Evolutionary conservation across 2,113 vertebrate genomes (phyloP).

Genomic region (Todiramphus saurophagus): DNA sequence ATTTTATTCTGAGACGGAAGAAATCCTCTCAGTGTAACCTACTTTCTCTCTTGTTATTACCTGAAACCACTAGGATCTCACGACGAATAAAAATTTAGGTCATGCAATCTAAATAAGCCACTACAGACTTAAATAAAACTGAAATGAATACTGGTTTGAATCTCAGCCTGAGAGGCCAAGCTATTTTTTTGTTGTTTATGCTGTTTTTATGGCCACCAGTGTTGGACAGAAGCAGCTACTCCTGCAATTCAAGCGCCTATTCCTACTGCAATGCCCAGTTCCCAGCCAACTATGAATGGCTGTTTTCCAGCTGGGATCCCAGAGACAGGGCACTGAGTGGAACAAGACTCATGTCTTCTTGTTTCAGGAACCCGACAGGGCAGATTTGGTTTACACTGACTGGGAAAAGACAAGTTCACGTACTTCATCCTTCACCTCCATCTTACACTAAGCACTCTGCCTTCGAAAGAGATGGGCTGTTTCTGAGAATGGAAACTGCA

Average conservation of each 20-base stretch:
- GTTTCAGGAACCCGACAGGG: not conserved
- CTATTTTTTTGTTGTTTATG: not conserved
- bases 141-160: not conserved
- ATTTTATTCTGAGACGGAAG: not conserved
- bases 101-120: not conserved
- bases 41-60: not conserved
- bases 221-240: not conserved
- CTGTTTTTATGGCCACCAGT: not conserved
- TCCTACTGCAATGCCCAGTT: not conserved
- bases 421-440: not conserved
- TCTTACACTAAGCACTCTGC: not conserved
- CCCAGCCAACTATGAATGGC: not conserved
- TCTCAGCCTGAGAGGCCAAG: not conserved
- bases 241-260: not conserved
- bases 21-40: constrained; percentile 3
- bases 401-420: not conserved
- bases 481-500: not conserved
- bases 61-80: not conserved
- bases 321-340: not conserved
- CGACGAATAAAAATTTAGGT: not conserved
- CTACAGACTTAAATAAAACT: constrained; percentile 34
- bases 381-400: not conserved
- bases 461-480: not conserved
- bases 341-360: not conserved
- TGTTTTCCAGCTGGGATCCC: not conserved